A percentile compares a stretch with the other conserved stretches of the same genome.
Conservation (phyloP, 2,113 vertebrate genomes). For the Macquaria australasica region DNA sequence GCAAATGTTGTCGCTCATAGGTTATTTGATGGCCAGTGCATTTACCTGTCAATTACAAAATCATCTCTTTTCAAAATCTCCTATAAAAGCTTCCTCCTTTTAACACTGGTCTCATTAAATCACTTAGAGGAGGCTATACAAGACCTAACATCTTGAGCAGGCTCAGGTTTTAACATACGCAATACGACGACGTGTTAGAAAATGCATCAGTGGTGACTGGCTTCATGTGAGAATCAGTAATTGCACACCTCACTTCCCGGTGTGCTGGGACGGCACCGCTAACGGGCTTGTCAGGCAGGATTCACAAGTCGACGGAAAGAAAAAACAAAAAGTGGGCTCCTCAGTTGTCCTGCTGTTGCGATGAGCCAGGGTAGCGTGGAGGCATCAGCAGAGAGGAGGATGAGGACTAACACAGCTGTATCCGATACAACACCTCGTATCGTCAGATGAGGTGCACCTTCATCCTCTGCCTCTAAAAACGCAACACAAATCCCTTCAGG, state of each 20-base stretch:
- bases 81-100: background rate
- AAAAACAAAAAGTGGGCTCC: conserved; percentile 11
- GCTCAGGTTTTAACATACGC: background rate
- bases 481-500: conserved; percentile 39
- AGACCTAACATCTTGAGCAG: background rate
- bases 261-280: background rate
- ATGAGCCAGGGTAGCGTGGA: conserved; percentile 33
- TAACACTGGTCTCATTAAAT: background rate
- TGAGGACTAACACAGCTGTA: conserved; percentile 48
- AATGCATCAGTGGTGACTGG: conserved; percentile 6
- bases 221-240: conserved; percentile 36
- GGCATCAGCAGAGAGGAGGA: conserved; percentile 34
- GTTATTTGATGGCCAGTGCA: background rate
- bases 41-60: background rate
- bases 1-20: background rate
- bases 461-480: conserved; percentile 1
- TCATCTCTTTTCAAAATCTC: background rate
- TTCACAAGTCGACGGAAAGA: conserved; percentile 15
- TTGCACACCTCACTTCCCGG: conserved; percentile 35
- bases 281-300: conserved; percentile 29
- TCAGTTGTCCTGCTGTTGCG: conserved; percentile 16
- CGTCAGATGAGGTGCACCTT: conserved; percentile 12
- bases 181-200: background rate
- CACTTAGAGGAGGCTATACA: background rate
- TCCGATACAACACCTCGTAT: conserved; percentile 32